Evolutionary conservation across 2,113 vertebrate genomes (phyloP).

Genomic region (Spea multiplicata): DNA sequence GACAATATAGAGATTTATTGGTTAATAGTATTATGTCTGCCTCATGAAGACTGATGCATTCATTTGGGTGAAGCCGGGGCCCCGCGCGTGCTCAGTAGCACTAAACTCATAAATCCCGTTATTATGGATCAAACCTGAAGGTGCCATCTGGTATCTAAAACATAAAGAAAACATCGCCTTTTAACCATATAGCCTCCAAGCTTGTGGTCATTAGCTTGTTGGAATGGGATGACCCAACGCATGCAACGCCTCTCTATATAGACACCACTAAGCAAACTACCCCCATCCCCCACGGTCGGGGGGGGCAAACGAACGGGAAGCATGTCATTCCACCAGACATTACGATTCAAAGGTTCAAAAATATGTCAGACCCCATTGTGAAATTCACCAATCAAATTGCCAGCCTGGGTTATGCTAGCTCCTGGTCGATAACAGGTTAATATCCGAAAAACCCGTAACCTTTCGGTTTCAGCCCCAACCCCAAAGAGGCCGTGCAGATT

Average conservation of each 20-base stretch:
- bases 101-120: background rate
- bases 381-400: background rate
- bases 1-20: conserved; percentile 45
- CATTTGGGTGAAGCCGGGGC: background rate
- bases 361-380: too few species aligned
- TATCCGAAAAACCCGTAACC: background rate
- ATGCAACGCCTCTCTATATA: background rate
- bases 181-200: background rate
- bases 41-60: conserved; percentile 20
- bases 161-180: background rate
- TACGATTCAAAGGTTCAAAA: too few species aligned
- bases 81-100: background rate
- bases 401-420: background rate
- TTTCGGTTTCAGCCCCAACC: background rate
- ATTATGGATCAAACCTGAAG: background rate
- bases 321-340: background rate
- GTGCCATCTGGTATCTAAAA: background rate
- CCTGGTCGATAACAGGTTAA: background rate
- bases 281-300: conserved; percentile 29
- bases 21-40: conserved; percentile 38
- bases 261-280: background rate
- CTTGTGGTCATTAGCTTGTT: too few species aligned
- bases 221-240: background rate
- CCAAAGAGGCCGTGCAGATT: conserved; percentile 5
- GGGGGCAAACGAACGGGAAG: background rate